Conservation (phyloP, 2,888 invertebrate genomes). For the Amphipyra tragopoginis region DNA sequence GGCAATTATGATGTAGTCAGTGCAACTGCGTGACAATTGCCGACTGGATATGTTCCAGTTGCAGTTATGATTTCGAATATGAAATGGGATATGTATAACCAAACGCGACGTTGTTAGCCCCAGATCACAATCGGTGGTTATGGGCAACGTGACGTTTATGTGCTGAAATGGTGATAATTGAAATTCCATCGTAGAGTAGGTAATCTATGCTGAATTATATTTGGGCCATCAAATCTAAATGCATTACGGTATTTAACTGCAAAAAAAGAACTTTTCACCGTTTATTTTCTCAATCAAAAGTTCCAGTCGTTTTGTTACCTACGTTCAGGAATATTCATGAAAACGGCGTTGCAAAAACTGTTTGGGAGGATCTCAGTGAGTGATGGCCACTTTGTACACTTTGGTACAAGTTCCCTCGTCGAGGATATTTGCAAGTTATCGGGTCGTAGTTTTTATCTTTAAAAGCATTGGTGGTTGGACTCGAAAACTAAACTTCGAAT, state of each 20-base stretch:
- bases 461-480: not conserved
- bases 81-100: too few relatives aligned
- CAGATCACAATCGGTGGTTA: too few relatives aligned
- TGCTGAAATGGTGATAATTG: too few relatives aligned
- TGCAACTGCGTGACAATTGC: too few relatives aligned
- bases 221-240: not conserved
- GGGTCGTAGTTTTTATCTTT: constrained; percentile 5
- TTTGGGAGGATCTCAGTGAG: constrained; percentile 14
- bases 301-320: constrained; percentile 28
- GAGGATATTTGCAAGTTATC: constrained; percentile 24
- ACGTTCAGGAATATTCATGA: constrained; percentile 16
- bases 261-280: not conserved
- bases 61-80: too few relatives aligned
- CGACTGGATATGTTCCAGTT: too few relatives aligned
- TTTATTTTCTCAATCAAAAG: constrained; percentile 28
- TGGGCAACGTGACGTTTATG: too few relatives aligned
- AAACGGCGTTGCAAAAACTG: constrained; percentile 30
- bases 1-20: too few relatives aligned
- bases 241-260: not conserved
- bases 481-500: too few relatives aligned
- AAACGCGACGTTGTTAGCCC: too few relatives aligned
- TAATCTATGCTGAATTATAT: too few relatives aligned
- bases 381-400: not conserved
- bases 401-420: constrained; percentile 18
- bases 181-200: too few relatives aligned